These are phyloP conservation scores for Tyrannus savana DNA, from an alignment of 2,113 vertebrate species.

Conservation along the genomic window DNA sequence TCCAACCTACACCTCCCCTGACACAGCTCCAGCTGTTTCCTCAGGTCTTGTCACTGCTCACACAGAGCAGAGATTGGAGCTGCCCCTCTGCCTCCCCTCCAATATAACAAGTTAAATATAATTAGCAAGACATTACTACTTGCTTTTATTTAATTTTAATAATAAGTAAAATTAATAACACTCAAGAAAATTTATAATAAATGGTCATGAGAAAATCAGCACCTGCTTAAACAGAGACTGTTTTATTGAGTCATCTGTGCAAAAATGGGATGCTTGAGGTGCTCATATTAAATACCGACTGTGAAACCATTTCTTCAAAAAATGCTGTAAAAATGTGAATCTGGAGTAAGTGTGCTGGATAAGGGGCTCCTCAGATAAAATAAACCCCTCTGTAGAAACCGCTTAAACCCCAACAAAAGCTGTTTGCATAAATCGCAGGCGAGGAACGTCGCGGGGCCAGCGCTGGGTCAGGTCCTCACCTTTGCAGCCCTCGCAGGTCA, in stretches of 20 bases:
- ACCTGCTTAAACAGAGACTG: not conserved
- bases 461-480: conserved; percentile 61
- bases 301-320: not conserved
- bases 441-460: rapidly evolving
- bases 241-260: not conserved
- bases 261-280: not conserved
- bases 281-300: not conserved
- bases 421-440: not conserved
- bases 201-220: not conserved
- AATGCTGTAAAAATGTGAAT: not conserved
- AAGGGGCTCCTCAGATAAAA: not conserved
- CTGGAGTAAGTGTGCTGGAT: rapidly evolving
- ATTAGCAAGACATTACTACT: not conserved
- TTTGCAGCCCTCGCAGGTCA: conserved; percentile 96
- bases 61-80: not conserved
- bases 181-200: not conserved
- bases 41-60: not conserved
- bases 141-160: not conserved
- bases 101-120: not conserved
- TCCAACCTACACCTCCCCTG: not conserved
- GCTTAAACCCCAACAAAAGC: not conserved
- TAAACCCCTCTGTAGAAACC: not conserved
- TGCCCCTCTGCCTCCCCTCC: not conserved
- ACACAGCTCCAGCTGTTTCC: rapidly evolving
- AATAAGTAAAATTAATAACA: not conserved